Evolutionary conservation across 2,888 invertebrate genomes (phyloP).

Genomic region (Frankliniella fusca): DNA sequence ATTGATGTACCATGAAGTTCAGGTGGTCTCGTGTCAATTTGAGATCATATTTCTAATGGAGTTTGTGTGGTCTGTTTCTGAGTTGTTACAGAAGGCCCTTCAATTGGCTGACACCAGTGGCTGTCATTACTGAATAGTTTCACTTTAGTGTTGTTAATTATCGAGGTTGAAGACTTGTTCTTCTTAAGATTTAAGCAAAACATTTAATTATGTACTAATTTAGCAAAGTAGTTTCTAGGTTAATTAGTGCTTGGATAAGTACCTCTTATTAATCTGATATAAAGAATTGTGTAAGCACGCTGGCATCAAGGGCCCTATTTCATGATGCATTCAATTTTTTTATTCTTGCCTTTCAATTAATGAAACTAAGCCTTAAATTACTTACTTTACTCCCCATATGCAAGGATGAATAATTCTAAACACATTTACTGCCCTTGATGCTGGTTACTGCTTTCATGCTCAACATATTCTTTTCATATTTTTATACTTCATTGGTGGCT

Average conservation of each 20-base stretch:
- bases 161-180: conserved; percentile 1
- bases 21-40: not conserved
- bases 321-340: not conserved
- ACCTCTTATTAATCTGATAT: conserved; percentile 28
- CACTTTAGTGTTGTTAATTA: not conserved
- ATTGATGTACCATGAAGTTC: not conserved
- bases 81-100: conserved; percentile 49
- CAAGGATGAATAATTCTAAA: conserved; percentile 32
- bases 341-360: not conserved
- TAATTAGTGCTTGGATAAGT: conserved; percentile 5
- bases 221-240: not conserved
- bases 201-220: not conserved
- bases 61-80: conserved; percentile 49
- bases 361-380: not conserved
- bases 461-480: too few species aligned
- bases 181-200: not conserved
- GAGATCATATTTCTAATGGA: conserved; percentile 17
- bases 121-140: conserved; percentile 30
- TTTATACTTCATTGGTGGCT: too few species aligned
- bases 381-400: not conserved
- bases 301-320: not conserved
- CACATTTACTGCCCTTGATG: not conserved
- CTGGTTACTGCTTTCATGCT: not conserved
- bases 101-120: conserved; percentile 37
- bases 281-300: not conserved